These are phyloP conservation scores for Hypomesus transpacificus DNA, from an alignment of 2,113 vertebrate species.

Conservation along the genomic window DNA sequence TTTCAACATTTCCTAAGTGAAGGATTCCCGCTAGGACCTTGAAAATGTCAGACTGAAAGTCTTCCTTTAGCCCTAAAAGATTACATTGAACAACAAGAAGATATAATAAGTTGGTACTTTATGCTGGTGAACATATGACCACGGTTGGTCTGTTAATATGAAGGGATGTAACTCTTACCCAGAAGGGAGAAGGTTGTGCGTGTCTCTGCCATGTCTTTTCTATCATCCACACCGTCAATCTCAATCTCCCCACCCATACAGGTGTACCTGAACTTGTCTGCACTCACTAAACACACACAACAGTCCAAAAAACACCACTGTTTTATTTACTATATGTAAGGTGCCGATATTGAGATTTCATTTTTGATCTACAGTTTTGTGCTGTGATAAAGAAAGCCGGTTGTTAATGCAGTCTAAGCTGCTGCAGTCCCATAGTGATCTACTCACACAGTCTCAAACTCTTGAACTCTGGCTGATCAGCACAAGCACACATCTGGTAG, in stretches of 20 bases:
- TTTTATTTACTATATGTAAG: too few relatives aligned
- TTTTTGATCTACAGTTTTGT: not conserved
- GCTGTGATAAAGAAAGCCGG: not conserved
- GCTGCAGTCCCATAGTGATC: not conserved
- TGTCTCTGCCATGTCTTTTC: constrained; percentile 84
- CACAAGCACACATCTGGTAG: constrained; percentile 94
- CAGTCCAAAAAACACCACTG: not conserved
- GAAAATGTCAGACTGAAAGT: constrained; percentile 88
- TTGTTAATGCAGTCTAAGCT: not conserved
- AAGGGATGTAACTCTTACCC: constrained; percentile 67
- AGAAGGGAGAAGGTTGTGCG: constrained; percentile 83
- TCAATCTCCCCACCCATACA: constrained; percentile 77
- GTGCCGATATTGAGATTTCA: not conserved
- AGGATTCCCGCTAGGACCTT: constrained; percentile 87
- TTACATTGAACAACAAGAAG: constrained; percentile 5
- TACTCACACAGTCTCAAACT: constrained; percentile 84
- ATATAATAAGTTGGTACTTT: too few relatives aligned
- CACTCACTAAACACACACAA: constrained; percentile 69
- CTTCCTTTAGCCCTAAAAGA: constrained; percentile 77
- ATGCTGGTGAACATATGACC: not conserved
- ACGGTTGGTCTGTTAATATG: not conserved
- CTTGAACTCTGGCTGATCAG: constrained; percentile 80
- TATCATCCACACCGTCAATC: constrained; percentile 87
- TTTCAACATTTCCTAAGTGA: constrained; percentile 88
- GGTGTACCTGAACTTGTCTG: constrained; percentile 89